Evolutionary conservation across 2,797 vertebrate genomes (phyloP), one percentile per base, ranked within the genome.

Genomic region (Merluccius polli): DNA sequence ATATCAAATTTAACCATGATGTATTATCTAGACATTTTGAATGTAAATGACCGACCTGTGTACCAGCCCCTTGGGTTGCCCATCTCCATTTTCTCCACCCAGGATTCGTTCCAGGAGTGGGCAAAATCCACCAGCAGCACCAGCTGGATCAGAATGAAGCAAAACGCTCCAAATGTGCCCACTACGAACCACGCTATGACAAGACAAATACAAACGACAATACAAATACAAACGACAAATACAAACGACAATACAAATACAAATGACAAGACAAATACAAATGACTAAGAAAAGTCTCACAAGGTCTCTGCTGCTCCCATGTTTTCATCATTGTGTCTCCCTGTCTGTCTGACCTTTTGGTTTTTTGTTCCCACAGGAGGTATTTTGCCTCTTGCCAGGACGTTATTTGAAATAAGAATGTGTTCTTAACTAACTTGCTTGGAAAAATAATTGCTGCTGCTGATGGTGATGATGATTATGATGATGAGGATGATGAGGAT

Each of bases 81-180:
- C 1, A 91, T 95, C 74, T 98, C 95, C 96, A 94, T 95, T 63
- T 77, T 94, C 3, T 93, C 92, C 70, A 95, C 87, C 95, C 95
- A 98, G 31, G 83, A 92, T 86, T 98, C 96, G 67, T 96, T 98
- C 94, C 91, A 94, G 36, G 96, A 96, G 87, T 98, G 95, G 82
- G 96, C 95, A 72, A 96, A 92, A 85, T 98, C 96, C 72, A 98
- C 92, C 69, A 99, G 93, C 29, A 98, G 90, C 75, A 98, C 90
- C 82, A 98, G 73, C 86, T 99, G 97, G 89, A 99, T 98, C 30
- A 97, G 76, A 84, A 99, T 98, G 90, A 98, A 99, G 59, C 79
- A 77, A 79, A 90, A 90, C 0, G 97, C 97, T 76, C 96, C 96
- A 3, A 0, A 16, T 13, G 85, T 83, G 78, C 97, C 97, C 72